Evolutionary conservation across 2,888 invertebrate species (phyloP).

Genomic region (Erebia epiphron): DNA sequence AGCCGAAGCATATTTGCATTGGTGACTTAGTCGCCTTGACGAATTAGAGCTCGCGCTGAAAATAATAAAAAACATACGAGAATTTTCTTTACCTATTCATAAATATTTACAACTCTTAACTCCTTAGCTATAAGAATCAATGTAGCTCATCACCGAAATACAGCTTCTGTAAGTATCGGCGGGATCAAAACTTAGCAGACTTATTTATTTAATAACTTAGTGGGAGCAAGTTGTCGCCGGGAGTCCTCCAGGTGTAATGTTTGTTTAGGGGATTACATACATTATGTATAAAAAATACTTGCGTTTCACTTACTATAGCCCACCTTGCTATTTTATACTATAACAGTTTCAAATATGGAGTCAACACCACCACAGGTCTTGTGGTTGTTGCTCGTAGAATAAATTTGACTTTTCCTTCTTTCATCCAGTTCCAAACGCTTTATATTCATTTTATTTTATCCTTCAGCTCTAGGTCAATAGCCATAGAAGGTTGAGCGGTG

Average conservation of each 20-base stretch:
- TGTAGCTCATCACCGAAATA: slow-evolving; percentile 36
- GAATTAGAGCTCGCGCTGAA: slow-evolving; percentile 69
- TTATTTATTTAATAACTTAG: slow-evolving; percentile 72
- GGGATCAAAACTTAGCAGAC: slow-evolving; percentile 60
- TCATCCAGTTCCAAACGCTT: no score
- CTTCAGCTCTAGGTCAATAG: no score
- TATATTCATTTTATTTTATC: no score
- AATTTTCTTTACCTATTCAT: slow-evolving; percentile 28
- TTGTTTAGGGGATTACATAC: slow-evolving; percentile 54
- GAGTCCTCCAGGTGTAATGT: slow-evolving; percentile 63
- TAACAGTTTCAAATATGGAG: not conserved
- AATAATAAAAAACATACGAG: slow-evolving; percentile 57
- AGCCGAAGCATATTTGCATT: slow-evolving; percentile 74
- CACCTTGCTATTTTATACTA: slow-evolving; percentile 38
- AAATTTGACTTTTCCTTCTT: no score
- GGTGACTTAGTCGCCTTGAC: slow-evolving; percentile 72
- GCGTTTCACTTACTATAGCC: slow-evolving; percentile 48
- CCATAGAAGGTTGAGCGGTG: no score
- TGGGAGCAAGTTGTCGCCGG: slow-evolving; percentile 60
- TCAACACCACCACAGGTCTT: not conserved
- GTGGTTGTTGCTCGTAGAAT: not conserved
- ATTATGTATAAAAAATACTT: slow-evolving; percentile 49
- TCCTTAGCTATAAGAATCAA: slow-evolving; percentile 36
- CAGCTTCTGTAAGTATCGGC: slow-evolving; percentile 27
- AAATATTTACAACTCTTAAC: slow-evolving; percentile 38